Conservation (phyloP, 2,888 invertebrate genomes). For the Blera fallax region DNA sequence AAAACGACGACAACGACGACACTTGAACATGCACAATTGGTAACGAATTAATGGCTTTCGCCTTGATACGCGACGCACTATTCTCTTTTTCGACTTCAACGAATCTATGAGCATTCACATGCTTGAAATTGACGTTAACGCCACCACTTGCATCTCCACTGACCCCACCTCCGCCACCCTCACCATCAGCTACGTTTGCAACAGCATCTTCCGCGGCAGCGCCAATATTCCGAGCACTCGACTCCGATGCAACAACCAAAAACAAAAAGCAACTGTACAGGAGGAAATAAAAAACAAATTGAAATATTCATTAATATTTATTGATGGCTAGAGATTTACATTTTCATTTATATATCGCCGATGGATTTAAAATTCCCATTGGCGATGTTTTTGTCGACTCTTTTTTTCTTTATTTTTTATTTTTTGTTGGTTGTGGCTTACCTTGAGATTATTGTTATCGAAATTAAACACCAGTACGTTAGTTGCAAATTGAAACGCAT, state of each 20-base stretch:
- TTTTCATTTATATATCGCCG: conserved; percentile 7
- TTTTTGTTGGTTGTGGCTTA: conserved; percentile 35
- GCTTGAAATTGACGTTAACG: conserved; percentile 15
- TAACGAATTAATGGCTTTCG: conserved; percentile 38
- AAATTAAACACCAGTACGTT: conserved; percentile 65
- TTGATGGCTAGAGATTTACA: conserved; percentile 14
- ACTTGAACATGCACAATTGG: conserved; percentile 43
- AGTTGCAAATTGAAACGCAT: conserved; percentile 70
- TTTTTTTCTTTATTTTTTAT: neutral
- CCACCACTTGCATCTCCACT: conserved; percentile 13
- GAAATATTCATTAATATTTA: conserved; percentile 43
- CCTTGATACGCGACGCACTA: conserved; percentile 51
- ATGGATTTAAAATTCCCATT: neutral
- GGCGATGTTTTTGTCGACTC: neutral
- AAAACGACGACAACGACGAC: neutral
- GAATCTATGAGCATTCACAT: conserved; percentile 15
- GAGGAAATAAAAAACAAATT: conserved; percentile 30
- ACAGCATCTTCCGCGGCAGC: conserved; percentile 35
- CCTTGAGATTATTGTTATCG: conserved; percentile 70
- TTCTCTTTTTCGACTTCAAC: conserved; percentile 30
- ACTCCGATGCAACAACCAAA: conserved; percentile 69
- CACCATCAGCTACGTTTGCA: conserved; percentile 13
- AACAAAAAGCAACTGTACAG: conserved; percentile 62
- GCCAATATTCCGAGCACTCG: conserved; percentile 48
- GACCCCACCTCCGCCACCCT: neutral